Evolutionary conservation across 1,140 invertebrate genomes (phyloP).

Genomic region (Gonioctena quinquepunctata): DNA sequence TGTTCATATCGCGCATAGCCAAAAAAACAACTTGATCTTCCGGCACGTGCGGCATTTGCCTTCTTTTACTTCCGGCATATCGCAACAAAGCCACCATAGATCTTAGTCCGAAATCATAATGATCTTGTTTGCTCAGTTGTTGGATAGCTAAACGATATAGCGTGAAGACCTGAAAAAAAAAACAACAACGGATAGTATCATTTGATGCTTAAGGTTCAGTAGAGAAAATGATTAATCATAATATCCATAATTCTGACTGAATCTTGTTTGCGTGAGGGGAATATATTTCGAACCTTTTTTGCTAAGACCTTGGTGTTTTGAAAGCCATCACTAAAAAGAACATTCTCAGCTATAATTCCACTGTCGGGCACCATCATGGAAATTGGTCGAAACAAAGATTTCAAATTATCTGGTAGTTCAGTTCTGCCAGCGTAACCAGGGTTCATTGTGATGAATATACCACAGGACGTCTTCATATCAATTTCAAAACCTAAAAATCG

Average conservation of each 20-base stretch:
- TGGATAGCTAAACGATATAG: conserved; percentile 73
- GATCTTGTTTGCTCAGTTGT: conserved; percentile 77
- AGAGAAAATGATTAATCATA: too few species aligned
- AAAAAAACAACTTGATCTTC: conserved; percentile 79
- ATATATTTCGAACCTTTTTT: conserved; percentile 70
- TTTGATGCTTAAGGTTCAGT: too few species aligned
- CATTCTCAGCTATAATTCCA: conserved; percentile 86
- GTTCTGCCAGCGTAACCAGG: conserved; percentile 88
- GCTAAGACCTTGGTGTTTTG: conserved; percentile 76
- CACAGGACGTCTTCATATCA: conserved; percentile 73
- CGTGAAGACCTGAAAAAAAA: conserved; percentile 64
- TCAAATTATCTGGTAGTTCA: conserved; percentile 88
- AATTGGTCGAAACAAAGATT: conserved; percentile 91
- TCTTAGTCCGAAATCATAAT: conserved; percentile 87
- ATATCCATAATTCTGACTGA: too few species aligned
- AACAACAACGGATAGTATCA: too few species aligned
- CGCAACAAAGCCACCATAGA: conserved; percentile 82
- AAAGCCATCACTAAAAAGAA: conserved; percentile 86
- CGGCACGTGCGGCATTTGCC: conserved; percentile 68
- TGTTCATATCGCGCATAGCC: conserved; percentile 88
- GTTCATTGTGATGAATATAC: conserved; percentile 92
- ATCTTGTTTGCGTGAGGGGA: too few species aligned
- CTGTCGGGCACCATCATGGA: conserved; percentile 94
- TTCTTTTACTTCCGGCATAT: conserved; percentile 79
- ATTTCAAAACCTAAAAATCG: conserved; percentile 63